Evolutionary conservation across 2,797 vertebrate genomes (phyloP).

Genomic region (Rhabdomys pumilio): DNA sequence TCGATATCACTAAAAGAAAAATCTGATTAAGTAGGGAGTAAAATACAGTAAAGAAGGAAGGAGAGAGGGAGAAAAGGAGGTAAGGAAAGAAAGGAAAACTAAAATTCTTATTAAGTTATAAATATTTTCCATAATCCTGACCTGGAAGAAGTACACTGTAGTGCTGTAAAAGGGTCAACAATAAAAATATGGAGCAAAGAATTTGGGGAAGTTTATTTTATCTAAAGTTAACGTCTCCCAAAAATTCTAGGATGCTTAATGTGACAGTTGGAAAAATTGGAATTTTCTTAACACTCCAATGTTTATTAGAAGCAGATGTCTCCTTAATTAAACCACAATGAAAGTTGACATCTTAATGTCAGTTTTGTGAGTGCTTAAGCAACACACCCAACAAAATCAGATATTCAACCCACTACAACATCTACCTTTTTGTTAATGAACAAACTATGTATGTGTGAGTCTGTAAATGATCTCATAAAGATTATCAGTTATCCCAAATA

Average conservation of each 20-base stretch:
- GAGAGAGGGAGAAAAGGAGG: accelerated
- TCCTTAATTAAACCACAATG: background rate
- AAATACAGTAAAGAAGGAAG: background rate
- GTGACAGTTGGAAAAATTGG: background rate
- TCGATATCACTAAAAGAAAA: background rate
- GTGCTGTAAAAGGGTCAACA: background rate
- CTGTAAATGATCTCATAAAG: background rate
- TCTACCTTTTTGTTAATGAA: background rate
- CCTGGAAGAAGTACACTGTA: background rate
- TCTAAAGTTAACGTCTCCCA: background rate
- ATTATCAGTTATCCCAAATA: background rate
- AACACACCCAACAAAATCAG: background rate
- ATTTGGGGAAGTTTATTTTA: background rate
- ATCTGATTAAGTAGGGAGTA: background rate
- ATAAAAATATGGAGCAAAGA: background rate
- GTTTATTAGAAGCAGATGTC: background rate
- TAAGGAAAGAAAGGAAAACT: background rate
- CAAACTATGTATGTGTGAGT: conserved; percentile 6
- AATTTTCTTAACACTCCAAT: background rate
- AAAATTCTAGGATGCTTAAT: background rate
- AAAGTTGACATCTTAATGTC: background rate
- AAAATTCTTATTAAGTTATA: background rate
- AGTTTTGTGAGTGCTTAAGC: background rate
- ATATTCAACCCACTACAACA: background rate
- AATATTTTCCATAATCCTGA: background rate